Base-by-base conservation (phyloP, 2,113 vertebrate species). In the Notarius quadriscutis region DNA sequence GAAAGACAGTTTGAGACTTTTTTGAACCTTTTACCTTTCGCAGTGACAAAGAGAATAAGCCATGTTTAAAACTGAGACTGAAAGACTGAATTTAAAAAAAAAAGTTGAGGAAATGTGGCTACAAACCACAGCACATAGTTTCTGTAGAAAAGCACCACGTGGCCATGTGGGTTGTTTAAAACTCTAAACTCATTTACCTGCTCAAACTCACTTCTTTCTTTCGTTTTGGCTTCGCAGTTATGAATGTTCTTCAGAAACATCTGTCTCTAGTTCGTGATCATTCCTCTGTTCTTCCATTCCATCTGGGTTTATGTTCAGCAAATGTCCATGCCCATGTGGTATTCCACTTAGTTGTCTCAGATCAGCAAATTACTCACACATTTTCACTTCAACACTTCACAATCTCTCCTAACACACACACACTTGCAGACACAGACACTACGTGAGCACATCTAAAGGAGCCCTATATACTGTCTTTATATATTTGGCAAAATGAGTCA, bases 121-220 rank as follows among this genome's bases (percentile, higher is more conserved):
- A 65, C 0, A 67, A 87, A 63, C 85, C 88, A 75, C 84, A 79
- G 82, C 12, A 15, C 15, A 20, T 55, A 14, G 55, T 22, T 8
- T 60, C 78, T 71, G 12, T 34, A 71, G 58, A 80, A n/a, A 27
- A 51, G 82, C 20, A 82, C 27, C 77, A 69, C 12, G n/a, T 71
- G 62, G 51, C 10, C n/a, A 6, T 81, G 65, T 72, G 74, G 60
- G 30, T 58, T 86, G 51, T 63, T 83, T 63, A 48, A 15, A 55
- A 53, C 41, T 77, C 30, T 63, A 62, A 81, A 41, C 51, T 51
- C 48, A 7, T 86, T 79, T 90, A 87, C 79, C 34, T 91, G 62
- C 48, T 57, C 10, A 62, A 25, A 93, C 91, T 89, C 77, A 93
- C 93, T 93, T 92, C 92, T 88, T 81, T 91, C 87, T 58, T 87